phyloP scores from a whole-genome alignment of 1,140 invertebrate genomes.

The Micrasema longulum region DNA sequence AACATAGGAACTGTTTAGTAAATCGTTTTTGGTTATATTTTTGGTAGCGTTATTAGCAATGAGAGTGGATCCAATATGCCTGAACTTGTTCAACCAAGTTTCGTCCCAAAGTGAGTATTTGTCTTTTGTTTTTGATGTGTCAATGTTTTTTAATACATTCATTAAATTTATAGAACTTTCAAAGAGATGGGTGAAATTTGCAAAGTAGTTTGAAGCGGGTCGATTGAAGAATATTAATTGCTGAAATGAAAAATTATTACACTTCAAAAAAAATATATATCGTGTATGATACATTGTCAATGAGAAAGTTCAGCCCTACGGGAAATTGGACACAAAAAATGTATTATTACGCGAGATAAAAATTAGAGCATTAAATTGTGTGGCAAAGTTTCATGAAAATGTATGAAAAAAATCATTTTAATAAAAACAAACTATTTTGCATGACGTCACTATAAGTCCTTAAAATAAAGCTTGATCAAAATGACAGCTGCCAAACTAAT shows the following conservation, averaged over 20 bases:
- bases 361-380: no score
- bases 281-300: no score
- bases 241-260: conserved; percentile 58
- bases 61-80: conserved; percentile 42
- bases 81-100: conserved; percentile 51
- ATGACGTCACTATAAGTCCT: no score
- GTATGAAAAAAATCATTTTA: no score
- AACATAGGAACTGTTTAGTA: conserved; percentile 37
- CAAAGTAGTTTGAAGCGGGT: conserved; percentile 57
- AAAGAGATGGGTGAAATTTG: conserved; percentile 59
- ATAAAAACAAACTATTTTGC: no score
- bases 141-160: conserved; percentile 55
- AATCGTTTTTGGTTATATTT: conserved; percentile 15
- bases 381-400: no score
- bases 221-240: conserved; percentile 64
- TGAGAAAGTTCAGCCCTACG: no score
- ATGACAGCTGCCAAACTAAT: no score
- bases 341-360: no score
- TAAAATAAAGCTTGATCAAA: no score
- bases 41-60: conserved; percentile 25
- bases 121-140: conserved; percentile 57
- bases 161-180: conserved; percentile 56
- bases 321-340: no score
- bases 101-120: conserved; percentile 54
- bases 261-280: no score